A percentile compares a stretch with the other conserved stretches of the same genome.
Evolutionary conservation across 2,888 invertebrate species (phyloP).

Genomic region (Orchesellides sinensis): DNA sequence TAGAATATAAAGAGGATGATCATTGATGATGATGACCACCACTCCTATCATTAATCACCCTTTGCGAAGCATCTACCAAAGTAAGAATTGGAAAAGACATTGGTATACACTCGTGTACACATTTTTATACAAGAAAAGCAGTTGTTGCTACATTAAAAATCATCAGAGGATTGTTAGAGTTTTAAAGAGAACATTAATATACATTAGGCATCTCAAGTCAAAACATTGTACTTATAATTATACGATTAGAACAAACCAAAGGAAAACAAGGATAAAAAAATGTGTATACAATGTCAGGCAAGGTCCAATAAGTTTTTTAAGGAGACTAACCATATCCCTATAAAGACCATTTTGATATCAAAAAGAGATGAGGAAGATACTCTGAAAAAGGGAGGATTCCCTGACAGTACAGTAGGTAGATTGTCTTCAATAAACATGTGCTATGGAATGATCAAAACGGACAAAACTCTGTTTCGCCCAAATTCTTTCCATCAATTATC

Average conservation of each 20-base stretch:
- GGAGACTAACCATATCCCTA: no score
- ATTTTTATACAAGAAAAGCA: no score
- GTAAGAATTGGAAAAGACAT: neutral
- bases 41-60: constrained; percentile 74
- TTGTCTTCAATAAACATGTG: no score
- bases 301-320: no score
- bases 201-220: constrained; percentile 40
- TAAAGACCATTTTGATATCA: constrained; percentile 15
- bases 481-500: constrained; percentile 64
- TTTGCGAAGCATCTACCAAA: neutral
- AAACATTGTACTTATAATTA: constrained; percentile 61
- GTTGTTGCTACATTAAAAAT: constrained; percentile 36
- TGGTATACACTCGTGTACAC: no score
- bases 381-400: constrained; percentile 59
- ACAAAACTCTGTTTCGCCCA: constrained; percentile 64
- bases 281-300: no score
- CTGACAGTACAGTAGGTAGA: neutral
- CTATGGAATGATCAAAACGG: constrained; percentile 37
- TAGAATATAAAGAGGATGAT: constrained; percentile 16
- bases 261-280: no score
- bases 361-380: constrained; percentile 27
- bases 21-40: constrained; percentile 54
- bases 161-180: constrained; percentile 19
- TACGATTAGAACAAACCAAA: no score
- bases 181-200: constrained; percentile 56